Conservation (phyloP, 2,797 vertebrate species). For the Syngnathus rostellatus region DNA sequence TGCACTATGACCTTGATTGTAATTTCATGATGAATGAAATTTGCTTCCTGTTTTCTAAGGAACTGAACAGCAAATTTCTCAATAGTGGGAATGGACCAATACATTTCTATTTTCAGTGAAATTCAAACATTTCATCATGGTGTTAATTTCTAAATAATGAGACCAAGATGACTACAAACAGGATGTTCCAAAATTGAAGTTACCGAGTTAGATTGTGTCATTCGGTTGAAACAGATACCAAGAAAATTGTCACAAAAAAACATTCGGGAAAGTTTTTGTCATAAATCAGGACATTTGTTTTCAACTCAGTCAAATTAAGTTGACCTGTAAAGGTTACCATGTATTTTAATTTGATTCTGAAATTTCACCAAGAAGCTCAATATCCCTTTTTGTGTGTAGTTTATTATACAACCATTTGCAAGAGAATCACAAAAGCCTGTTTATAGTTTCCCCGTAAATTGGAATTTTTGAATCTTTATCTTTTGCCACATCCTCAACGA, state of each 20-base stretch:
- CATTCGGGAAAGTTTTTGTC: neutral
- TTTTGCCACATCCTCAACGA: constrained; percentile 21
- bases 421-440: neutral
- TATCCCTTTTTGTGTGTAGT: neutral
- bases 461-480: constrained; percentile 28
- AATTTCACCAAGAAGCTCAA: neutral
- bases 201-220: neutral
- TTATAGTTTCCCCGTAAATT: neutral
- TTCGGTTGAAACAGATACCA: too few species aligned
- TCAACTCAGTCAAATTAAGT: neutral
- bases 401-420: too few species aligned
- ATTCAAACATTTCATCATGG: neutral
- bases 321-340: neutral
- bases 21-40: neutral
- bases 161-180: neutral
- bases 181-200: neutral
- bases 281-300: neutral
- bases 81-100: neutral
- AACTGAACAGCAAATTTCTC: neutral
- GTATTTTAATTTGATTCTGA: neutral
- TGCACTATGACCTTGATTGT: neutral
- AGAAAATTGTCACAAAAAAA: too few species aligned
- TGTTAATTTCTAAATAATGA: neutral
- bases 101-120: neutral
- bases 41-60: neutral